Percentiles rank a stretch among this genome's conserved stretches.
phyloP scores from a whole-genome alignment of 2,888 invertebrate genomes.

The Nesidiocoris tenuis region DNA sequence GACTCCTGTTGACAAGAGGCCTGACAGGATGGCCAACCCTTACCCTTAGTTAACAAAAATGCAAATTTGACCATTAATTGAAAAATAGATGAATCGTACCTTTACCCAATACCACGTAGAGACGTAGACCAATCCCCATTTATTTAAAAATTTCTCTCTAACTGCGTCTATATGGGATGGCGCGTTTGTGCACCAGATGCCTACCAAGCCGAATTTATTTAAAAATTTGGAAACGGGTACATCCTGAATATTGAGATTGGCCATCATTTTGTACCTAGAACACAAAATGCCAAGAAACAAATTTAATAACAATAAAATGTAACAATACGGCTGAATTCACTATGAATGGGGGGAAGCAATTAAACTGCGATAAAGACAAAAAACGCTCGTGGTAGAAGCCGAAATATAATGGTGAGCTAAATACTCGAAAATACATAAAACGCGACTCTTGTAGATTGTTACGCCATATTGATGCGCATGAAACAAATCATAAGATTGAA shows the following conservation, averaged over 20 bases:
- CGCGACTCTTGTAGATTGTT: no score
- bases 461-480: neutral
- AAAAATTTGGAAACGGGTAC: conserved; percentile 70
- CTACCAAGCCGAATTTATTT: conserved; percentile 66
- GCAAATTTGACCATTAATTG: no score
- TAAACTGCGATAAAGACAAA: no score
- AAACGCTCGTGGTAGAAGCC: no score
- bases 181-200: conserved; percentile 92
- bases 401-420: no score
- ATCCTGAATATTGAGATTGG: conserved; percentile 68
- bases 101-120: conserved; percentile 89
- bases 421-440: no score
- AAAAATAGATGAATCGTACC: conserved; percentile 56
- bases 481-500: neutral
- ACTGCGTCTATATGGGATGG: conserved; percentile 67
- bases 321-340: no score
- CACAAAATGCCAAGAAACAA: conserved; percentile 35
- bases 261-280: conserved; percentile 75
- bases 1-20: no score
- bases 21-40: no score
- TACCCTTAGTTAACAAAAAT: no score
- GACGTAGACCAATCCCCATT: conserved; percentile 71
- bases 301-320: no score
- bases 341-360: no score
- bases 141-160: conserved; percentile 69